Base-by-base conservation (phyloP, 2,797 vertebrate species). In the Todus mexicanus region DNA sequence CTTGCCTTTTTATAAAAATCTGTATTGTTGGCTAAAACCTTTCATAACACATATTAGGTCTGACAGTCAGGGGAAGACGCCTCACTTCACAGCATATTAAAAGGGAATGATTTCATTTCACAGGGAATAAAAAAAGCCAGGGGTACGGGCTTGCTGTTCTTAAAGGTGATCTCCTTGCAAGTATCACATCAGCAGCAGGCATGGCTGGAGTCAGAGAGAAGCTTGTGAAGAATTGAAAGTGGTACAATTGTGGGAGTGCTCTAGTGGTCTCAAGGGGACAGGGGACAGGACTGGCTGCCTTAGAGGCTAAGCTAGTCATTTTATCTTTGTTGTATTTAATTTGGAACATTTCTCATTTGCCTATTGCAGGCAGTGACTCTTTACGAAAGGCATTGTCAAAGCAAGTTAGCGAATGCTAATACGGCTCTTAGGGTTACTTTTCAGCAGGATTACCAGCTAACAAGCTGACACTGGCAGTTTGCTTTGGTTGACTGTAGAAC, bases 381-480 rank as follows among this genome's bases (percentile, higher is more conserved):
- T 91, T 33, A 89, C 84, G 72, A 83, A 90, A 95, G 72, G 86
- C 69, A 68, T 78, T 89, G 87, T 76, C 87, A 77, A 60, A 92
- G 72, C 64, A 60, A 74, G 89, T 94, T 83, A 90, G 74, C 9
- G 7, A 66, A 25, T 4, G 18, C 42, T 86, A 40, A 86, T 33
- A 12, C 9, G 3, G 56, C 70, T 86, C 86, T 81, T 50, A 27
- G 76, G 91, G 84, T 83, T 68, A 71, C 47, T 92, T 82, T 83
- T 61, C 83, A 83, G 78, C 79, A 80, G 92, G 92, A 75, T 95
- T 91, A 90, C 54, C 48, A 72, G 75, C 57, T 66, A 63, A 71
- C 76, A 65, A 48, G 84, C 93, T 94, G 95, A 90, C 79, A 56
- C 76, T 84, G 61, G 85, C 91, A 88, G 74, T 94, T 94, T 89